phyloP scores from a whole-genome alignment of 1,140 invertebrate species.

The Stegodyphus mimosarum region DNA sequence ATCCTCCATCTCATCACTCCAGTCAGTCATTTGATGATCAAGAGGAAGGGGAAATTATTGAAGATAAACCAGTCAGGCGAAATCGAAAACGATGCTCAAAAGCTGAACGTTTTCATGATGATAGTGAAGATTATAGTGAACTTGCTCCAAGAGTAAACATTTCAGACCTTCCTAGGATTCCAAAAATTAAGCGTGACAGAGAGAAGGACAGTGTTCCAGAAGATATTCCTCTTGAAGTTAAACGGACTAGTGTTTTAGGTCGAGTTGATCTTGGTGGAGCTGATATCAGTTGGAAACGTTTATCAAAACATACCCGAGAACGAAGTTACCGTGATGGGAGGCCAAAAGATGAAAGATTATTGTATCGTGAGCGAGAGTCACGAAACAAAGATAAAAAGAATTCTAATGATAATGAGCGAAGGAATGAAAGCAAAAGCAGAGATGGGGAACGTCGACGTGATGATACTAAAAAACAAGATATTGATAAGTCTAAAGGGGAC shows the following conservation, averaged over 20 bases:
- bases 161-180: slow-evolving; percentile 63
- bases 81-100: slow-evolving; percentile 66
- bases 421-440: slow-evolving; percentile 72
- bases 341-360: slow-evolving; percentile 65
- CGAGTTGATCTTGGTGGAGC: slow-evolving; percentile 50
- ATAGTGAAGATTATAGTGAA: slow-evolving; percentile 51
- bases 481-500: slow-evolving; percentile 43
- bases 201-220: slow-evolving; percentile 33
- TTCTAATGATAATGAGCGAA: slow-evolving; percentile 64
- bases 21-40: slow-evolving; percentile 63
- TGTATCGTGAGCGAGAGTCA: slow-evolving; percentile 64
- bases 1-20: slow-evolving; percentile 3
- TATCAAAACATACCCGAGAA: slow-evolving; percentile 82
- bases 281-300: slow-evolving; percentile 77
- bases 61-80: slow-evolving; percentile 66
- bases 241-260: slow-evolving; percentile 60
- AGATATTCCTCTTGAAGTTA: slow-evolving; percentile 40
- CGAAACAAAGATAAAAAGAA: slow-evolving; percentile 66
- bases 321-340: slow-evolving; percentile 82
- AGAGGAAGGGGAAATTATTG: slow-evolving; percentile 73
- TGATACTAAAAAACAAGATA: slow-evolving; percentile 44
- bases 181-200: slow-evolving; percentile 63
- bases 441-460: slow-evolving; percentile 65
- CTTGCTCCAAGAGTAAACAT: slow-evolving; percentile 59
- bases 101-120: slow-evolving; percentile 12